Percentiles rank a stretch among this genome's conserved stretches.
These are phyloP conservation scores for Lanius ludovicianus DNA, from an alignment of 2,113 vertebrate species.

Conservation along the genomic window DNA sequence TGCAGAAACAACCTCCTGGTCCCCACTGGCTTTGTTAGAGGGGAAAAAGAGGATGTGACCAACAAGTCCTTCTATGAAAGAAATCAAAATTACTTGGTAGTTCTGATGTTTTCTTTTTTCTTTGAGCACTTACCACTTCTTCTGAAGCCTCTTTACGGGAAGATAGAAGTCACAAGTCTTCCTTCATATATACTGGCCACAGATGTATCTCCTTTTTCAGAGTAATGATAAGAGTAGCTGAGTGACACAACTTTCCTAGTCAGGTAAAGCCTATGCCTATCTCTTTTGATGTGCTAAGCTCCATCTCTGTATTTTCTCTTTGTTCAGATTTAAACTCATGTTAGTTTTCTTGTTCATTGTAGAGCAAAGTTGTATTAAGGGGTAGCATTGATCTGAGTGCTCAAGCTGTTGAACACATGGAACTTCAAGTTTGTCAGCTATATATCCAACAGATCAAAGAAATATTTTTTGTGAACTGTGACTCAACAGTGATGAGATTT, in stretches of 20 bases:
- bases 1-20: background rate
- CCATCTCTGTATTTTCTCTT: background rate
- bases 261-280: background rate
- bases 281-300: background rate
- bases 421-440: background rate
- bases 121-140: background rate
- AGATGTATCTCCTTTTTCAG: background rate
- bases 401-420: background rate
- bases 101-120: background rate
- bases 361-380: background rate
- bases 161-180: background rate
- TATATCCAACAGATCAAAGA: background rate
- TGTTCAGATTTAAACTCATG: background rate
- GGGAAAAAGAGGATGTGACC: background rate
- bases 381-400: background rate
- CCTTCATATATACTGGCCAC: background rate
- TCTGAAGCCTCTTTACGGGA: background rate
- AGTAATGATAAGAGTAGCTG: background rate
- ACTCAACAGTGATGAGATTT: background rate
- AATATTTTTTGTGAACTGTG: background rate
- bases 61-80: background rate
- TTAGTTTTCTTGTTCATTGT: background rate
- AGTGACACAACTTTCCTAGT: background rate
- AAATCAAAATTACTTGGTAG: background rate
- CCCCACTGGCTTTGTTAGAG: background rate